Base-by-base conservation (phyloP, 2,888 invertebrate species). In the Scelioninae gen. 1 region DNA sequence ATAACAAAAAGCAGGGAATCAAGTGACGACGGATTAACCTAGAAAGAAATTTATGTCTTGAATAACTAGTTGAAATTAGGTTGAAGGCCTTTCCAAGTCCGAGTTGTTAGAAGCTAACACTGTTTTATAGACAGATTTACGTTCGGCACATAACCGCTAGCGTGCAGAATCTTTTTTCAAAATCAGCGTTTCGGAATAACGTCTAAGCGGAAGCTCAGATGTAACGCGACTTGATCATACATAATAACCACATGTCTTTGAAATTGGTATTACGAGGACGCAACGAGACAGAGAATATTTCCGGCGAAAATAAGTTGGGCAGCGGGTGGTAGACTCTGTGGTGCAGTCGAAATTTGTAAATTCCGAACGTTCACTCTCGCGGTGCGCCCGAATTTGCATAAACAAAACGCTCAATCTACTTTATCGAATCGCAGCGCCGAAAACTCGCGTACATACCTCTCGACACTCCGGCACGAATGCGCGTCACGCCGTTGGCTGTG, bases 391-490 rank as follows among this genome's bases (percentile, higher is more conserved):
- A 82, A 89, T 90, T 88, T 87, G 84, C 88, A 88, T 88, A 88
- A 89, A 88, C 87, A 88, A 89, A 88, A 88, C 83, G 87, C 84
- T 86, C 87, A 87, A 88, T 88, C 85, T 85, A 84, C 85, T 88
- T 89, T 87, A 88, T 88, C 88, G 85, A 85, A 85, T 87, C 83
- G 85, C 78, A 78, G 79, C 77, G 85, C 80, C 82, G 85, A 79
- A 84, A 85, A 85, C 74, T 75, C 68, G 53, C 62, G 58, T n/a
- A 40, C 56, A 47, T 13, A 8, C 58, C 69, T 65, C 55, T 43
- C 58, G 56, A 63, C 49, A 32, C 56, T 58, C 16, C 51, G 47
- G 23, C 56, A 13, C 38, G 63, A 69, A 81, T 75, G 81, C 81
- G 56, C 81, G 76, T 81, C 81, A 76, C 76, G 81, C 62, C 56